Conservation (phyloP, 2,888 invertebrate genomes). For the Arge pagana region DNA sequence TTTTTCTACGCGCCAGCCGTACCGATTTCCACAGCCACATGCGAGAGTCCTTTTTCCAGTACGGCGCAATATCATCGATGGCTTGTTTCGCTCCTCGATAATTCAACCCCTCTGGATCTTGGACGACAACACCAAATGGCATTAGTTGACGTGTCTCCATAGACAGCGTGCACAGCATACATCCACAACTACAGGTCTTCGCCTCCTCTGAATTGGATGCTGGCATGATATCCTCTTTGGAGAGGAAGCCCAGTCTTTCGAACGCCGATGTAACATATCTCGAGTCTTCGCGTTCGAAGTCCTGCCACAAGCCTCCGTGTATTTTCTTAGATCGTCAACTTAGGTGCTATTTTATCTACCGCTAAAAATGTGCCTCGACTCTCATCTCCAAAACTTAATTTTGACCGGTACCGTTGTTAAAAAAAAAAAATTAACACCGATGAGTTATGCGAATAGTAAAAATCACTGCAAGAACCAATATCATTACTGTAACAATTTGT, state of each 20-base stretch:
- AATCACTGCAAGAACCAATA: too few species aligned
- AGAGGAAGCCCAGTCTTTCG: conserved; percentile 35
- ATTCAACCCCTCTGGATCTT: conserved; percentile 47
- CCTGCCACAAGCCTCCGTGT: too few species aligned
- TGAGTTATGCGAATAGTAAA: too few species aligned
- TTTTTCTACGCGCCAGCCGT: conserved; percentile 37
- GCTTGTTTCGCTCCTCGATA: conserved; percentile 64
- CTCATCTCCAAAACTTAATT: too few species aligned
- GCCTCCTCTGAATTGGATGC: conserved; percentile 32
- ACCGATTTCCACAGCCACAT: conserved; percentile 68
- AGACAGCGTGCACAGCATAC: conserved; percentile 26
- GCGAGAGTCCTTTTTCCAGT: conserved; percentile 74
- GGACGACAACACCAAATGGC: conserved; percentile 42
- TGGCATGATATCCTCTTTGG: conserved; percentile 23
- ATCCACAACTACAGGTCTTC: conserved; percentile 39
- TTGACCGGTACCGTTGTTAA: too few species aligned
- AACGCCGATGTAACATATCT: conserved; percentile 37
- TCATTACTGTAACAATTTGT: too few species aligned
- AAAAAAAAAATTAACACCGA: too few species aligned
- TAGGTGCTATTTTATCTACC: too few species aligned
- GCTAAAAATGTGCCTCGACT: too few species aligned
- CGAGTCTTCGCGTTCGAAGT: too few species aligned
- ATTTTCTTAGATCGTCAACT: too few species aligned
- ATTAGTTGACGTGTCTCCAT: conserved; percentile 45
- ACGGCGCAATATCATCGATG: conserved; percentile 65